Percentiles rank a stretch among this genome's conserved stretches.
Conservation (phyloP, 1,140 invertebrate genomes). For the Pseudomyrmex cubaensis region DNA sequence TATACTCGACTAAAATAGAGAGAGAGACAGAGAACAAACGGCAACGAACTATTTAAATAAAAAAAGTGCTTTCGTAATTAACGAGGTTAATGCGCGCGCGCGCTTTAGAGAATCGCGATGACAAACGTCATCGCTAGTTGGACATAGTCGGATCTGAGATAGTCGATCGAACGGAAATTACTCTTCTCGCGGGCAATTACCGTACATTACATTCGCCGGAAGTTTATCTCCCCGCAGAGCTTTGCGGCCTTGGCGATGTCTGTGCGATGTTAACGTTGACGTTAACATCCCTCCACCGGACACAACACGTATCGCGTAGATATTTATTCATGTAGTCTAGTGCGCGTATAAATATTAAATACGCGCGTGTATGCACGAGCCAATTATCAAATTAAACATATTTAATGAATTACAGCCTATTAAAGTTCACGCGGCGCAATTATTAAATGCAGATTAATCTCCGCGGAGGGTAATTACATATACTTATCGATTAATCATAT, state of each 20-base stretch:
- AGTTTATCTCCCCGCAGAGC: conserved; percentile 38
- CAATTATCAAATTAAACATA: conserved; percentile 16
- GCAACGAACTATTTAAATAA: no score
- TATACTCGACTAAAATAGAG: no score
- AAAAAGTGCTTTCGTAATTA: no score
- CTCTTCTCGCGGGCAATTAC: conserved; percentile 59
- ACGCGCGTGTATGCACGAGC: neutral
- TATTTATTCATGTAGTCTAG: conserved; percentile 19
- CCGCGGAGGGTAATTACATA: neutral
- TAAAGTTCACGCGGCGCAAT: neutral
- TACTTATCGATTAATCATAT: neutral
- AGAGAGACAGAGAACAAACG: no score
- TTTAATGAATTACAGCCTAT: conserved; percentile 18
- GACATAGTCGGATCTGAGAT: conserved; percentile 20
- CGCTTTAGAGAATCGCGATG: conserved; percentile 1
- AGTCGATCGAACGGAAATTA: conserved; percentile 57
- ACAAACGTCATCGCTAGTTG: conserved; percentile 21
- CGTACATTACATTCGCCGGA: conserved; percentile 57
- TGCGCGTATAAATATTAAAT: neutral
- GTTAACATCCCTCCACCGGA: conserved; percentile 22
- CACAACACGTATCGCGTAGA: neutral
- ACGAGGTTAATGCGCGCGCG: no score
- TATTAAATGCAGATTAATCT: conserved; percentile 6
- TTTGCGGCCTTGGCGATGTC: neutral
- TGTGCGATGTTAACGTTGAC: conserved; percentile 37